Evolutionary conservation across 2,797 vertebrate genomes (phyloP).

Genomic region (Sphenopsis melanotis): DNA sequence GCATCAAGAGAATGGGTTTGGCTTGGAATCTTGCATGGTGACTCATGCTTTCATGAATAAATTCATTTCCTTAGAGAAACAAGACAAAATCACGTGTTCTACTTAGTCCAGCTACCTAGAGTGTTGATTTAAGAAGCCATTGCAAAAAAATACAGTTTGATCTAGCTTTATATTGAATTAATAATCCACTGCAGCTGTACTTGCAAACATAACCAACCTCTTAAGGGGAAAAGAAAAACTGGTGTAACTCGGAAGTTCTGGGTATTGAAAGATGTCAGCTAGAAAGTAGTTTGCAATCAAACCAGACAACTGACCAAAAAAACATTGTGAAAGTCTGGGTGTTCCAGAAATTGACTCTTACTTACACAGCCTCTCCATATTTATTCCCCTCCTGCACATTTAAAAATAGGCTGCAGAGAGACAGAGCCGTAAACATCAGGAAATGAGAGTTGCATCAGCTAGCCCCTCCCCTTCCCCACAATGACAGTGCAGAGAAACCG

Average conservation of each 20-base stretch:
- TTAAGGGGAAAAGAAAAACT: not conserved
- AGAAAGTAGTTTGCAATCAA: not conserved
- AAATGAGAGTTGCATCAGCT: not conserved
- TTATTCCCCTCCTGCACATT: not conserved
- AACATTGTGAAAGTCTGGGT: not conserved
- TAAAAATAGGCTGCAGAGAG: not conserved
- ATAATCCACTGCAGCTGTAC: not conserved
- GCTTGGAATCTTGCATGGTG: not conserved
- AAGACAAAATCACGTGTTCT: not conserved
- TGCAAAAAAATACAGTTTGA: not conserved
- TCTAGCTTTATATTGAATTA: not conserved
- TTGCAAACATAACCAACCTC: not conserved
- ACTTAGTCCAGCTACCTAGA: not conserved
- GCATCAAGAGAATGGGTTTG: not conserved
- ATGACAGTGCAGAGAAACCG: not conserved
- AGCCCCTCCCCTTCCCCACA: not conserved
- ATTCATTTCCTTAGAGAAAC: not conserved
- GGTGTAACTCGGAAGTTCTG: not conserved
- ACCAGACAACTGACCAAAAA: not conserved
- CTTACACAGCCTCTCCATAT: not conserved
- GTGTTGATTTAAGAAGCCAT: not conserved
- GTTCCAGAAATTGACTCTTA: not conserved
- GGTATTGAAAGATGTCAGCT: not conserved
- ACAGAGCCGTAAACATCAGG: not conserved
- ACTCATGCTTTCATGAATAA: conserved; percentile 14